Conservation (phyloP, 1,140 invertebrate species). For the Cecropterus lyciades region DNA sequence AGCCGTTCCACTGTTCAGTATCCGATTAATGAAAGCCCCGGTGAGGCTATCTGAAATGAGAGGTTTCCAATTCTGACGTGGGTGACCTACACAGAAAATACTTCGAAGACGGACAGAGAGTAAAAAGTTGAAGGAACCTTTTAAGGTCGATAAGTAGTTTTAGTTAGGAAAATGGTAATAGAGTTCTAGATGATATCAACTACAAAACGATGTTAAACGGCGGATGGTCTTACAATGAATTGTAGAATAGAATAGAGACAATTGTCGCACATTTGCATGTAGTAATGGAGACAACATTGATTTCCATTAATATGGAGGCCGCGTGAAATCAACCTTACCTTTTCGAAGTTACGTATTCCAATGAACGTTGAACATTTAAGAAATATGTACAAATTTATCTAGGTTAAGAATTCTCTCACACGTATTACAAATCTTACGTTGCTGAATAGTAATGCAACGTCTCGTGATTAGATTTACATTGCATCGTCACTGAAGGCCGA, state of each 20-base stretch:
- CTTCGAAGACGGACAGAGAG: slow-evolving; percentile 50
- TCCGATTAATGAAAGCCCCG: slow-evolving; percentile 75
- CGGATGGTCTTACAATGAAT: slow-evolving; percentile 6
- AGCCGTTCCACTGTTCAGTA: slow-evolving; percentile 72
- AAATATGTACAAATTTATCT: slow-evolving; percentile 24
- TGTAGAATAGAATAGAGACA: slow-evolving; percentile 17
- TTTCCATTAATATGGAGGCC: slow-evolving; percentile 51
- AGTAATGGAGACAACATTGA: slow-evolving; percentile 38
- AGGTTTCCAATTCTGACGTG: slow-evolving; percentile 81
- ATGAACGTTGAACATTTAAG: neutral
- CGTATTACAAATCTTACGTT: slow-evolving; percentile 41
- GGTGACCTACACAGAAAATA: slow-evolving; percentile 61
- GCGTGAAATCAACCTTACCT: slow-evolving; percentile 24
- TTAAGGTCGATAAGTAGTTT: slow-evolving; percentile 52
- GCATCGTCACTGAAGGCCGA: slow-evolving; percentile 40
- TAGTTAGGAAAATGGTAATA: slow-evolving; percentile 26
- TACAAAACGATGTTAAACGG: slow-evolving; percentile 4
- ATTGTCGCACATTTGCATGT: slow-evolving; percentile 39
- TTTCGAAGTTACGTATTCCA: slow-evolving; percentile 6
- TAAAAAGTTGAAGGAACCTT: slow-evolving; percentile 52
- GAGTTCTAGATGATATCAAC: slow-evolving; percentile 8
- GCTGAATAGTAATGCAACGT: slow-evolving; percentile 36
- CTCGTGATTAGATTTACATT: slow-evolving; percentile 36
- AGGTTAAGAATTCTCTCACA: slow-evolving; percentile 31
- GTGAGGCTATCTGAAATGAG: slow-evolving; percentile 81